A percentile compares a stretch with the other conserved stretches of the same genome.
Conservation (phyloP, 2,888 invertebrate genomes). For the Eretmocerus hayati region DNA sequence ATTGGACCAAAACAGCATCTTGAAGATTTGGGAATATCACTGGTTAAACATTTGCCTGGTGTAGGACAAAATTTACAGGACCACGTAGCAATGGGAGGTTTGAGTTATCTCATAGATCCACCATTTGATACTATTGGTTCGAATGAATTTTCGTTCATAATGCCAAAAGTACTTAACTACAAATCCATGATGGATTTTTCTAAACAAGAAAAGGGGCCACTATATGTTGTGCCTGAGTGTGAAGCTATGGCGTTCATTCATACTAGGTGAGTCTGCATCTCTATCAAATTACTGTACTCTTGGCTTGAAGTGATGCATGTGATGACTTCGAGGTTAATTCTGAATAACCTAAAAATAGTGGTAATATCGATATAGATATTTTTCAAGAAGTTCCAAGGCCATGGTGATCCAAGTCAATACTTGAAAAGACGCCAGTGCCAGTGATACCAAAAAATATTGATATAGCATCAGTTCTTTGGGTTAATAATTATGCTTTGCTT, state of each 20-base stretch:
- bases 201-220: conserved; percentile 55
- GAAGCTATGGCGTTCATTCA: conserved; percentile 74
- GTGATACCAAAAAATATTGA: too few relatives aligned
- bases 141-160: conserved; percentile 57
- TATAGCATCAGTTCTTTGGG: too few relatives aligned
- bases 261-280: conserved; percentile 58
- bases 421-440: too few relatives aligned
- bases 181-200: conserved; percentile 59
- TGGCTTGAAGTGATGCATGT: too few relatives aligned
- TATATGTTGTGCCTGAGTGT: conserved; percentile 70
- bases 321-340: too few relatives aligned
- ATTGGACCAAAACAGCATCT: conserved; percentile 64
- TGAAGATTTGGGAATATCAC: conserved; percentile 54
- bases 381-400: too few relatives aligned
- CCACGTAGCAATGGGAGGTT: conserved; percentile 74
- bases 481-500: too few relatives aligned
- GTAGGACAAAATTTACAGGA: conserved; percentile 80
- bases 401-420: too few relatives aligned
- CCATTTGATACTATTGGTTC: conserved; percentile 44
- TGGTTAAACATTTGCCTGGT: conserved; percentile 59
- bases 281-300: too few relatives aligned
- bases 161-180: conserved; percentile 58
- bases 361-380: too few relatives aligned
- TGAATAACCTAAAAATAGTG: too few relatives aligned
- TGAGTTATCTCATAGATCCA: conserved; percentile 60